Base-by-base conservation (phyloP, 1,140 invertebrate genomes). In the Saccostrea echinata region DNA sequence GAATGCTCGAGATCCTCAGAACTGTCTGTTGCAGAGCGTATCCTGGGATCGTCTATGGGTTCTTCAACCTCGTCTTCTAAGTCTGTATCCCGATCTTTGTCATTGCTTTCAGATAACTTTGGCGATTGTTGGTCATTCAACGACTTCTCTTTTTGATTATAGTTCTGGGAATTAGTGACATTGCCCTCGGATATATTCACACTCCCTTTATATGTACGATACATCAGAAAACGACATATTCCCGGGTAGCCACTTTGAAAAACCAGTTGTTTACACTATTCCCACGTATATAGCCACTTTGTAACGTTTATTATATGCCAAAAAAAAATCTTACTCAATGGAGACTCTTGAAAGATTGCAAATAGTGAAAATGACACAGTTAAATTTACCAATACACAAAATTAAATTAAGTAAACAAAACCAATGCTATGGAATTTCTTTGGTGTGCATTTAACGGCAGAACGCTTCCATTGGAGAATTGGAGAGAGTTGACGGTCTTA, bases 361-460 rank as follows among this genome's bases (percentile, higher is more conserved):
- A 43, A 4, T 61, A 21, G 55, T 61, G 18, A 61, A 61, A 21
- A n/a, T n/a, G 1, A 61, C 55, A 61, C 6, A n/a, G 55, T 61
- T 61, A 61, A 61, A 61, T 21, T 2, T 61, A 16, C 18, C 55
- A 21, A n/a, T 61, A 61, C n/a, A 61, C 55, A 61, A 61, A 43
- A 43, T 43, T 43, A 43, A 43, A n/a, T n/a, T n/a, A n/a, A 43
- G 43, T 43, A 4, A 43, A 43, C 43, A 43, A 43, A 43, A 61
- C 55, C 55, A 61, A 3, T 61, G 55, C 55, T 61, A 61, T 61
- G 55, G 55, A 21, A 61, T 61, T 61, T 61, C 55, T 61, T 61
- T 61, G 27, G 68, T 71, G 68, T 71, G 68, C 68, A 71, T 71
- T 71, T 16, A 71, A 71, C 68, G 68, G 68, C 68, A 71, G 68